Evolutionary conservation across 2,888 invertebrate species (phyloP), one percentile per base, ranked within the genome.

Genomic region (Sympetrum striolatum): DNA sequence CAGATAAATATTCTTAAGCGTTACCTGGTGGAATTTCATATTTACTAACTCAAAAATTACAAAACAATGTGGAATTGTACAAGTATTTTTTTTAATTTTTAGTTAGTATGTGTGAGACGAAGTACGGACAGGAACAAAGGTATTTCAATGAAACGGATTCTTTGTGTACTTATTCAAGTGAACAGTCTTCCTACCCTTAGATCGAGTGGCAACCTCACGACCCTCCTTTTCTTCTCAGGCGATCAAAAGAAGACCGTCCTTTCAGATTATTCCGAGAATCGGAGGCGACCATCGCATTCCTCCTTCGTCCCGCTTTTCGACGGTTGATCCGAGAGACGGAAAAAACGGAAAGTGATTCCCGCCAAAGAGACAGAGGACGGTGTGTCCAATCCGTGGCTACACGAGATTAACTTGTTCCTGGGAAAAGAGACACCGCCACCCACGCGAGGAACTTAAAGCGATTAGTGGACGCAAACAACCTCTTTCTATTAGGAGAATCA

Each of bases 371-470:
- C 58, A 22, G 58, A 25, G 0, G 22, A 44, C 58, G 90, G 90
- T 90, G 91, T 91, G 91, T 90, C 91, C 91, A 91, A 91, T 90
- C 91, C 80, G 53, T 91, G 91, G 91, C 91, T 91, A 91, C 91
- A 91, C 91, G 91, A 91, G 91, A 91, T 91, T 91, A 91, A 91
- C 91, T 91, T 90, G 91, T 91, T 91, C 90, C 90, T 25, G 14
- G 90, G 90, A 90, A 91, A 86, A 90, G 81, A 48, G 81, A 12
- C 3, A 73, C 25, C 4, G 73, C 31, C 73, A 73, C 73, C 73
- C 73, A 73, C 73, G 73, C n/a, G 64, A 64, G 4, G n/a, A 4
- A n/a, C 10, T 64, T n/a, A 64, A 73, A 73, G 15, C 73, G 25
- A 73, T 73, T 73, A 31, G 3, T 12, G 31, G 73, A 31, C 31